These are phyloP conservation scores for Salvelinus sp. DNA, from an alignment of 2,113 vertebrate genomes.

Conservation along the genomic window DNA sequence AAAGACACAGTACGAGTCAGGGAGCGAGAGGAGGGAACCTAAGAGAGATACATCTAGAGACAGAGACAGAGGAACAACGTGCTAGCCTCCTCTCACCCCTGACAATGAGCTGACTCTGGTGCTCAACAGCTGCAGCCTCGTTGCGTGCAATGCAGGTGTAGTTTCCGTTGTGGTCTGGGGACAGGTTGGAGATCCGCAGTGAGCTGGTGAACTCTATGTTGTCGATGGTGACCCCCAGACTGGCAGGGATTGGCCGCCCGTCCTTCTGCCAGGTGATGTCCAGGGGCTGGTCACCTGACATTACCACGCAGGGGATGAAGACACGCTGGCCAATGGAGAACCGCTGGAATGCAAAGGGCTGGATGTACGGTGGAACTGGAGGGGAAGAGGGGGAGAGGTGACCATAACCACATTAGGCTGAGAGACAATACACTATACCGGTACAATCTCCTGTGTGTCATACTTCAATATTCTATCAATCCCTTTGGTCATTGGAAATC, in stretches of 20 bases:
- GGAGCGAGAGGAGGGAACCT: background rate
- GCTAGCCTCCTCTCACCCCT: slow-evolving; percentile 78
- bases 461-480: too few relatives aligned
- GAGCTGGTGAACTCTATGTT: slow-evolving; percentile 99
- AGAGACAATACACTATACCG: too few relatives aligned
- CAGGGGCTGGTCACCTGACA: slow-evolving; percentile 94
- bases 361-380: slow-evolving; percentile 94
- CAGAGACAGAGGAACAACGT: background rate
- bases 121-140: slow-evolving; percentile 91
- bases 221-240: slow-evolving; percentile 95
- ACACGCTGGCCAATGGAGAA: slow-evolving; percentile 97
- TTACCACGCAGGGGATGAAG: slow-evolving; percentile 97
- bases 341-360: slow-evolving; percentile 95
- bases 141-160: slow-evolving; percentile 98
- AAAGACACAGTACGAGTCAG: background rate
- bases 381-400: background rate
- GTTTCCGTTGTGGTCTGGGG: slow-evolving; percentile 95
- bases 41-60: background rate
- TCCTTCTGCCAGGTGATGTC: slow-evolving; percentile 99
- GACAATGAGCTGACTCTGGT: slow-evolving; percentile 95
- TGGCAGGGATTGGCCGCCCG: slow-evolving; percentile 87
- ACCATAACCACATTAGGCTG: background rate
- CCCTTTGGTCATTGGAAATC: too few relatives aligned
- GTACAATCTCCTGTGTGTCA: too few relatives aligned
- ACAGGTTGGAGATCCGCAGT: slow-evolving; percentile 93